These are phyloP conservation scores for Mythimna impura DNA, from an alignment of 2,888 invertebrate genomes.

Conservation along the genomic window DNA sequence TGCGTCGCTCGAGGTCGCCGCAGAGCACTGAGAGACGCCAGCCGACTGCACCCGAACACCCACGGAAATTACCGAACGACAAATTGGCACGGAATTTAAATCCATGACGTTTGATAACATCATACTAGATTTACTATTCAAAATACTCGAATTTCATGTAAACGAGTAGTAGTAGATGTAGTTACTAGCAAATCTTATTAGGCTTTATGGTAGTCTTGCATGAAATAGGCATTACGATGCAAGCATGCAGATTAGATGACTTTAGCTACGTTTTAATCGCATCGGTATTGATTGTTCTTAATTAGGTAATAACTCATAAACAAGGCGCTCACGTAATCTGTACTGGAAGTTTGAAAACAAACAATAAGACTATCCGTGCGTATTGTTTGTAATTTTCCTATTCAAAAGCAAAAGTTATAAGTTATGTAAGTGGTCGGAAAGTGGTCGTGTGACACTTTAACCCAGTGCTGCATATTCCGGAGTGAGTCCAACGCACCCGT, in stretches of 20 bases:
- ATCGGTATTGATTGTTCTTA: constrained; percentile 30
- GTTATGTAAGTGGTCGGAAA: constrained; percentile 81
- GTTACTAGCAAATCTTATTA: background rate
- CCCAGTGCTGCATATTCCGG: constrained; percentile 81
- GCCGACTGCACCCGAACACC: constrained; percentile 75
- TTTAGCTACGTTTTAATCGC: constrained; percentile 13
- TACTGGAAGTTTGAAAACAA: constrained; percentile 44
- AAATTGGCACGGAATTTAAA: constrained; percentile 74
- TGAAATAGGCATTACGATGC: constrained; percentile 4
- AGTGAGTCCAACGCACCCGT: constrained; percentile 79
- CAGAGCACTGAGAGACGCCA: constrained; percentile 63
- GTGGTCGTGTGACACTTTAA: constrained; percentile 84
- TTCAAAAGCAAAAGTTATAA: constrained; percentile 77
- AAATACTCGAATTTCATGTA: constrained; percentile 15
- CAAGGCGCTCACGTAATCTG: constrained; percentile 35
- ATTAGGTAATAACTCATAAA: constrained; percentile 41
- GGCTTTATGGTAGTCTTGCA: constrained; percentile 7
- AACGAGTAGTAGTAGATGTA: background rate
- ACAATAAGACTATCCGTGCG: constrained; percentile 35
- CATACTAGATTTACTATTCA: constrained; percentile 10
- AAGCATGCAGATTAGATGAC: constrained; percentile 6
- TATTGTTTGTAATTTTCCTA: constrained; percentile 68
- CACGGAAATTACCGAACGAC: constrained; percentile 79
- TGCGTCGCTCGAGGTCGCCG: constrained; percentile 84
- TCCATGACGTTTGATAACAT: constrained; percentile 47